Percentiles rank a stretch among this genome's conserved stretches.
Evolutionary conservation across 2,113 vertebrate genomes (phyloP).

Genomic region (Podarcis muralis): DNA sequence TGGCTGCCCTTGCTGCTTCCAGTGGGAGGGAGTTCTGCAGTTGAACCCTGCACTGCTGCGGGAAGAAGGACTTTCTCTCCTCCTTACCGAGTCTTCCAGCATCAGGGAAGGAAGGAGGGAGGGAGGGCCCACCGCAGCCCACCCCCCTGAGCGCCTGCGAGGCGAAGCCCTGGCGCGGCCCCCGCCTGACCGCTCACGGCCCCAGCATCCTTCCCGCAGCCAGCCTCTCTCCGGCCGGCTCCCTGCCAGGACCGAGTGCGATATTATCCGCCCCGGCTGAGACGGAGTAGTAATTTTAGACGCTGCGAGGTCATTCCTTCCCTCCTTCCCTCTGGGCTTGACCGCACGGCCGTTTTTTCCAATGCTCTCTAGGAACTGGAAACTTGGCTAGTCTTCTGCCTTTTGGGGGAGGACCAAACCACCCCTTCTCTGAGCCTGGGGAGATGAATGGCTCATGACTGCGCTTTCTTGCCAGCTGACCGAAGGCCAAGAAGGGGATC

Average conservation of each 20-base stretch:
- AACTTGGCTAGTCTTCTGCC: neutral
- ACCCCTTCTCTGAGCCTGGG: too few relatives aligned
- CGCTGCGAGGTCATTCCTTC: too few relatives aligned
- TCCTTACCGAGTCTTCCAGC: too few relatives aligned
- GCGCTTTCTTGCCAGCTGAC: too few relatives aligned
- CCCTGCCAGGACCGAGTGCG: neutral
- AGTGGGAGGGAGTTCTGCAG: neutral
- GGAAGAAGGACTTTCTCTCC: too few relatives aligned
- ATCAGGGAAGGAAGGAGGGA: too few relatives aligned
- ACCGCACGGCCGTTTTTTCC: neutral
- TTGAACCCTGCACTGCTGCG: too few relatives aligned
- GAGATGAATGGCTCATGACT: too few relatives aligned
- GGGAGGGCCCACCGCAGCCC: neutral
- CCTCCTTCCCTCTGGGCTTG: too few relatives aligned
- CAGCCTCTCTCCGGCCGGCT: neutral
- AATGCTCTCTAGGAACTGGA: neutral
- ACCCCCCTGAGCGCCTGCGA: neutral
- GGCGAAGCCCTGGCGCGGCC: neutral
- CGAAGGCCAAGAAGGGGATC: too few relatives aligned
- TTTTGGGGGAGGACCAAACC: neutral
- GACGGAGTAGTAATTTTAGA: neutral
- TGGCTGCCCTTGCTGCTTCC: neutral
- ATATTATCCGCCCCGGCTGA: neutral
- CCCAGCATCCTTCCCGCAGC: neutral
- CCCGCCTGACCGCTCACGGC: neutral